Base-by-base conservation (phyloP, 2,888 invertebrate species). In the Diloba caeruleocephala region DNA sequence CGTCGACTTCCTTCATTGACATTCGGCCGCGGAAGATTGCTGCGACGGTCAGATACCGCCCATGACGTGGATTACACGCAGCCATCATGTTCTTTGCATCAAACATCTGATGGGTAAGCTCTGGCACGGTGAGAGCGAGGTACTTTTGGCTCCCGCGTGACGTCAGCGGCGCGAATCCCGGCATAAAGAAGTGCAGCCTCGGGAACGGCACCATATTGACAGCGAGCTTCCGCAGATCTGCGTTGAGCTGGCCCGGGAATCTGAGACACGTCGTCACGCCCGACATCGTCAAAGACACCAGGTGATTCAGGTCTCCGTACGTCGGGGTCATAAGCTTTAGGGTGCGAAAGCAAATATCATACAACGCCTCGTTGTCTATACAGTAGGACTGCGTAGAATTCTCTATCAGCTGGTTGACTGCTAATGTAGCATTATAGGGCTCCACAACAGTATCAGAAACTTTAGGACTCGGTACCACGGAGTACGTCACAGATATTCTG, bases 71-170 rank as follows among this genome's bases (percentile, higher is more conserved):
- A 82, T 98, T 97, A 79, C 98, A 98, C 5, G 98, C 98, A 3
- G 98, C 98, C 98, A 98, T 98, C 98, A 98, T 98, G 88, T 98
- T 98, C 87, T 98, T 98, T 4, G 98, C 97, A 81, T 98, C 98
- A 80, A 98, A 98, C 97, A 97, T 97, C 84, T 97, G 97, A 71
- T 96, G 95, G 0, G 98, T 98, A 21, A 98, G 93, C 86, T 98
- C 98, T 0, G 98, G 97, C 0, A 98, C 98, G 0, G 97, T 97
- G 4, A 97, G 85, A 14, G 98, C 96, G 61, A 97, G 94, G 89
- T 97, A 98, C 74, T 97, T 96, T 81, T 97, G 97, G 45, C 96
- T 96, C 6, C 97, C 97, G 34, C 97, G 95, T 0, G 96, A 97
- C 12, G 95, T 96, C 3, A 96, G 88, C 2, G 96, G 96, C n/a